phyloP scores from a whole-genome alignment of 2,113 vertebrate genomes.

The Grallaria varia region DNA sequence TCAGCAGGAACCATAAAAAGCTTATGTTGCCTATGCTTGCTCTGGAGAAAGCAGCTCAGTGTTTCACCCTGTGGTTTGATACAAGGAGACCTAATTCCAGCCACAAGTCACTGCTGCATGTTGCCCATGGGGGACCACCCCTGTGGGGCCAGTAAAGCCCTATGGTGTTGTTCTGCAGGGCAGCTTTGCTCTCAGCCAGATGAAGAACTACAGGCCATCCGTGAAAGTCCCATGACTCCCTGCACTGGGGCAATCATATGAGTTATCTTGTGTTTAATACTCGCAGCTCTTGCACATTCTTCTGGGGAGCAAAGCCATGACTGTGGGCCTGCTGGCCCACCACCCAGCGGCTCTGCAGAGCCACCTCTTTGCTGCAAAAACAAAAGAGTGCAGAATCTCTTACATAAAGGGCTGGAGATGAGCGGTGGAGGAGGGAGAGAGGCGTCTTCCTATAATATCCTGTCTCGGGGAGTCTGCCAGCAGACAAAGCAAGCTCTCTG shows the following conservation, averaged over 20 bases:
- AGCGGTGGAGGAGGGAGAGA: neutral
- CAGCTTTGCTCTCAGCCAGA: neutral
- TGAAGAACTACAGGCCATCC: neutral
- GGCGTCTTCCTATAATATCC: constrained; percentile 11
- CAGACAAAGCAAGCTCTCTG: constrained; percentile 29
- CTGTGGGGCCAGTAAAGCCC: fast-evolving
- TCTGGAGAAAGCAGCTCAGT: neutral
- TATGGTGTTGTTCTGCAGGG: neutral
- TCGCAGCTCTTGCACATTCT: neutral
- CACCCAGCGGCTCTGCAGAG: neutral
- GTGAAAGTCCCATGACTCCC: neutral
- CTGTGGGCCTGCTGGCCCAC: fast-evolving
- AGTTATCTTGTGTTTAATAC: neutral
- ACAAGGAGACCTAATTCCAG: neutral
- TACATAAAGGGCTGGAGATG: neutral
- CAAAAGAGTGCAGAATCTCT: neutral
- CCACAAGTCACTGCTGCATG: fast-evolving
- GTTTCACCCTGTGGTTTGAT: neutral
- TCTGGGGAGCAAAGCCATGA: neutral
- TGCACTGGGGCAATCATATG: neutral
- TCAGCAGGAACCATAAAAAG: neutral
- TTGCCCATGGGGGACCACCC: fast-evolving
- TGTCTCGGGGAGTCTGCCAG: neutral
- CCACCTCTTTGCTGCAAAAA: neutral
- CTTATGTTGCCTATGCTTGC: neutral